Conservation (phyloP, 1,140 invertebrate genomes). For the Cryptotermes secundus region DNA sequence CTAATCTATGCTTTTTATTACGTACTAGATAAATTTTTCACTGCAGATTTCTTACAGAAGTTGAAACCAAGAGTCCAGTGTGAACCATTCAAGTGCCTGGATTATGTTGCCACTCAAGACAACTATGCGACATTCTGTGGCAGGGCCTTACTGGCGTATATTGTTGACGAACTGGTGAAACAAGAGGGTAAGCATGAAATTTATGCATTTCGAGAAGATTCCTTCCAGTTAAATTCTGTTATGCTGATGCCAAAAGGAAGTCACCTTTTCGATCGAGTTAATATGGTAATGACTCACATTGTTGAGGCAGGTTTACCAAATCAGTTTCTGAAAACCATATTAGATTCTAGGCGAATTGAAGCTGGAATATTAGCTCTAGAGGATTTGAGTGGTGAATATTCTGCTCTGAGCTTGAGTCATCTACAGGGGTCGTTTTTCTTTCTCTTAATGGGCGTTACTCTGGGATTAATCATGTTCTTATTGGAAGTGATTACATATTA, state of each 20-base stretch:
- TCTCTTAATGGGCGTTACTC: neutral
- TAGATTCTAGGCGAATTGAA: neutral
- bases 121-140: neutral
- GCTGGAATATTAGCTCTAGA: neutral
- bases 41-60: neutral
- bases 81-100: neutral
- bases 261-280: neutral
- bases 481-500: too few species aligned
- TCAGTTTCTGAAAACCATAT: slow-evolving; percentile 7
- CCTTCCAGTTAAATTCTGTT: neutral
- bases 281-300: slow-evolving; percentile 8
- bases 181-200: neutral
- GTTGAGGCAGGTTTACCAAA: neutral
- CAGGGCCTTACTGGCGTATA: neutral
- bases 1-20: neutral
- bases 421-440: neutral
- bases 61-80: neutral
- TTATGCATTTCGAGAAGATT: neutral
- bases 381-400: neutral
- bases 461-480: neutral
- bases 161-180: slow-evolving; percentile 1
- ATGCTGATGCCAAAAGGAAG: neutral
- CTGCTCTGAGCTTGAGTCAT: neutral
- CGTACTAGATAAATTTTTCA: neutral
- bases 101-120: neutral